Evolutionary conservation across 2,888 invertebrate genomes (phyloP).

Genomic region (Antheraea assamensis): DNA sequence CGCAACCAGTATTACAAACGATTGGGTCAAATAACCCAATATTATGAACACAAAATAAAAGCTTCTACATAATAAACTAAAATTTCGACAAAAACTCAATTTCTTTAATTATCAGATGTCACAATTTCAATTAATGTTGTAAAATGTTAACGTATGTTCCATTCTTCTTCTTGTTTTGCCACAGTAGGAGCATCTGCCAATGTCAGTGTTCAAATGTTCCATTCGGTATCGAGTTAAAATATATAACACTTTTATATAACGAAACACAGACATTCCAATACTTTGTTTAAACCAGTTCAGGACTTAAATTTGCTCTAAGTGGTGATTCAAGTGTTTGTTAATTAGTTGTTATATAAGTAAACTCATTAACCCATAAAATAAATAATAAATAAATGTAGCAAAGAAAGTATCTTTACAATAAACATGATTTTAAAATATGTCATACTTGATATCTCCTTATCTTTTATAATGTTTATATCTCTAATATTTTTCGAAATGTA

Average conservation of each 20-base stretch:
- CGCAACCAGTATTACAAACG: no score
- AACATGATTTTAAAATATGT: background rate
- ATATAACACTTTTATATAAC: no score
- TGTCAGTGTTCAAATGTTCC: no score
- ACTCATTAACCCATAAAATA: background rate
- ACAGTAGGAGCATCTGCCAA: no score
- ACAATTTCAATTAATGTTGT: background rate
- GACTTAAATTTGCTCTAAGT: background rate
- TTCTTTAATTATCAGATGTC: slow-evolving; percentile 7
- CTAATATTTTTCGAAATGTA: no score
- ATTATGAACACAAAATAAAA: no score
- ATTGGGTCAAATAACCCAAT: no score
- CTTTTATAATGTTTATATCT: background rate
- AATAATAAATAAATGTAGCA: background rate
- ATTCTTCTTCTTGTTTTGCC: no score
- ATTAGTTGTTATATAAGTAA: background rate
- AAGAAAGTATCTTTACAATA: background rate
- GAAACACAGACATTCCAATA: no score
- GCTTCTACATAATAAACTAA: no score
- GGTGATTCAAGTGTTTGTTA: background rate
- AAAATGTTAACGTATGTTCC: background rate
- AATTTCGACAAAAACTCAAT: no score
- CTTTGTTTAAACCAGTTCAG: background rate
- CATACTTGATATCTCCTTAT: background rate
- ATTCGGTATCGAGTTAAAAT: no score